These are phyloP conservation scores for Pollenia griseotomentosa DNA, from an alignment of 2,888 invertebrate genomes.

Conservation along the genomic window DNA sequence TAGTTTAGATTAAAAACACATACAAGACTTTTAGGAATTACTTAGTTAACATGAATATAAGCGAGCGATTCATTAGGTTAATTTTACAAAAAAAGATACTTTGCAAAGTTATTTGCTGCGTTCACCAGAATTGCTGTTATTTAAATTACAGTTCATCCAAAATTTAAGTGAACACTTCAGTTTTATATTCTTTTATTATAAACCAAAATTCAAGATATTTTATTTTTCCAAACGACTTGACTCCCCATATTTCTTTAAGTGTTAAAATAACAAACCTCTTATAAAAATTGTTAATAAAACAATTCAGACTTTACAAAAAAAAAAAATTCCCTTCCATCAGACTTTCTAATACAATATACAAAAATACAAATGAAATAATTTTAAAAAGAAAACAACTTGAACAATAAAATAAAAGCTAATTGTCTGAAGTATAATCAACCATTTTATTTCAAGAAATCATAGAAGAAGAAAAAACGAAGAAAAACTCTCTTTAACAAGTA, in stretches of 20 bases:
- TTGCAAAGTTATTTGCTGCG: too few relatives aligned
- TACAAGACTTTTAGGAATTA: too few relatives aligned
- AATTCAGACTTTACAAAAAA: slow-evolving; percentile 2
- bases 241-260: slow-evolving; percentile 36
- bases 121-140: too few relatives aligned
- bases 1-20: too few relatives aligned
- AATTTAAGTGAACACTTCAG: too few relatives aligned
- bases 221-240: slow-evolving; percentile 5
- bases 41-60: too few relatives aligned
- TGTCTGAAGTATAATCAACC: slow-evolving; percentile 67
- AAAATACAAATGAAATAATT: slow-evolving; percentile 10
- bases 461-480: not conserved
- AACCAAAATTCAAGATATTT: not conserved
- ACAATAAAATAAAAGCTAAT: slow-evolving; percentile 66
- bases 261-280: slow-evolving; percentile 25
- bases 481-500: slow-evolving; percentile 45
- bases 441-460: slow-evolving; percentile 21
- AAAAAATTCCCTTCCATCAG: not conserved
- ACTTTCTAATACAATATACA: not conserved
- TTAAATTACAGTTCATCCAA: too few relatives aligned
- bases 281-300: not conserved
- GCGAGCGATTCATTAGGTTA: too few relatives aligned
- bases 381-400: slow-evolving; percentile 34
- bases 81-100: too few relatives aligned
- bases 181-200: too few relatives aligned